These are phyloP conservation scores for Eciton burchellii DNA, from an alignment of 1,140 invertebrate genomes.

Conservation along the genomic window DNA sequence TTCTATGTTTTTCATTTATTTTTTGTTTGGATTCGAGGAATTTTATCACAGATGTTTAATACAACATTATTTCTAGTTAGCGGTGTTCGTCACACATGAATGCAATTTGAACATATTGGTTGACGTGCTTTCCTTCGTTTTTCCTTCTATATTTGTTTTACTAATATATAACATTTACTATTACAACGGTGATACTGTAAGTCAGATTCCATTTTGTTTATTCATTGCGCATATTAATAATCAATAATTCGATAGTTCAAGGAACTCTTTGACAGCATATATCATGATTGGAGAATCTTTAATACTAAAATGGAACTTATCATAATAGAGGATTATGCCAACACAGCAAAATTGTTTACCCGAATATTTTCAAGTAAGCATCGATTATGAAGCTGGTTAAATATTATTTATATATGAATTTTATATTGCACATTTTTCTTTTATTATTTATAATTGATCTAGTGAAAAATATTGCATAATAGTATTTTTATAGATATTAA, in stretches of 20 bases:
- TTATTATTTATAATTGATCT: no score
- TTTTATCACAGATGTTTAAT: background rate
- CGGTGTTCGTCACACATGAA: background rate
- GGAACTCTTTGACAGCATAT: background rate
- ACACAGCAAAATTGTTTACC: background rate
- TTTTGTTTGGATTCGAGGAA: background rate
- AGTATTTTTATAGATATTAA: no score
- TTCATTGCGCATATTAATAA: background rate
- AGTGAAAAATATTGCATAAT: no score
- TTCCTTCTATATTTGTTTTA: background rate
- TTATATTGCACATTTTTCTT: no score
- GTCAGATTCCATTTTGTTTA: background rate
- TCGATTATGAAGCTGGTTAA: background rate
- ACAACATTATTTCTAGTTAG: background rate
- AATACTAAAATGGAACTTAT: constrained; percentile 11
- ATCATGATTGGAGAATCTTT: background rate
- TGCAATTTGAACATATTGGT: background rate
- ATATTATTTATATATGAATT: no score
- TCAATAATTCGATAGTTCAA: background rate
- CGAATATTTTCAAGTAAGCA: background rate
- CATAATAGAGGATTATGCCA: constrained; percentile 15
- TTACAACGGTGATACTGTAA: background rate
- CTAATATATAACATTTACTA: background rate
- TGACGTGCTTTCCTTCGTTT: background rate
- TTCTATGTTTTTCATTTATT: background rate